Evolutionary conservation across 2,888 invertebrate genomes (phyloP).

Genomic region (Prosopocoilus inquinatus): DNA sequence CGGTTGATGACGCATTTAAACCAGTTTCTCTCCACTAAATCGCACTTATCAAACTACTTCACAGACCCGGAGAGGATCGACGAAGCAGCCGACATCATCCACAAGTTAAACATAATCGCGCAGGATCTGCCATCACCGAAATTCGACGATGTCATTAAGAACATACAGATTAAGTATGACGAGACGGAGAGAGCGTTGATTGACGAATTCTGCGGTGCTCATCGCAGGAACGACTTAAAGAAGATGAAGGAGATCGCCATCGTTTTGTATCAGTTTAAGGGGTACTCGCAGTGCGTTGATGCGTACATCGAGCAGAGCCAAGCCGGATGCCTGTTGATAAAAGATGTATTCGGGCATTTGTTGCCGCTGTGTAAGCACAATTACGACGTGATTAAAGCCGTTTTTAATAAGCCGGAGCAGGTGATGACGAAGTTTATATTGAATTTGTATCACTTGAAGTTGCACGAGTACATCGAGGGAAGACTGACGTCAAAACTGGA

Average conservation of each 20-base stretch:
- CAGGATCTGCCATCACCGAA: slow-evolving; percentile 87
- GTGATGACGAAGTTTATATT: slow-evolving; percentile 98
- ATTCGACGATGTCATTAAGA: slow-evolving; percentile 41
- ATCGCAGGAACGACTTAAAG: slow-evolving; percentile 77
- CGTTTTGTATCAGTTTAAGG: slow-evolving; percentile 93
- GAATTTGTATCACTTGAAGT: slow-evolving; percentile 89
- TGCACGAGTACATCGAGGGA: slow-evolving; percentile 81
- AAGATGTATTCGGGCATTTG: slow-evolving; percentile 89
- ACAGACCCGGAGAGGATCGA: slow-evolving; percentile 82
- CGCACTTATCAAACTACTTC: slow-evolving; percentile 81
- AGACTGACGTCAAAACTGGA: slow-evolving; percentile 79
- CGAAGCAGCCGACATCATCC: slow-evolving; percentile 96
- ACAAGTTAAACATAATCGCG: slow-evolving; percentile 92
- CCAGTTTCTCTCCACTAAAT: slow-evolving; percentile 86
- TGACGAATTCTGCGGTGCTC: slow-evolving; percentile 90
- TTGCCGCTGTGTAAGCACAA: slow-evolving; percentile 87
- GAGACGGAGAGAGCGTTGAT: slow-evolving; percentile 87
- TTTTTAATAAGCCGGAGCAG: slow-evolving; percentile 93
- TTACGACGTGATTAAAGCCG: slow-evolving; percentile 78
- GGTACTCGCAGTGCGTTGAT: slow-evolving; percentile 94
- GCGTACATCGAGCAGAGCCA: slow-evolving; percentile 97
- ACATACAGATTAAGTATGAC: slow-evolving; percentile 85
- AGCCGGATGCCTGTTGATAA: slow-evolving; percentile 80
- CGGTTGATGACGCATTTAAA: slow-evolving; percentile 88
- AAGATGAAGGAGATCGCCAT: slow-evolving; percentile 93